Percentiles rank a stretch among this genome's conserved stretches.
Evolutionary conservation across 2,113 vertebrate species (phyloP).

Genomic region (Antigone vipio): DNA sequence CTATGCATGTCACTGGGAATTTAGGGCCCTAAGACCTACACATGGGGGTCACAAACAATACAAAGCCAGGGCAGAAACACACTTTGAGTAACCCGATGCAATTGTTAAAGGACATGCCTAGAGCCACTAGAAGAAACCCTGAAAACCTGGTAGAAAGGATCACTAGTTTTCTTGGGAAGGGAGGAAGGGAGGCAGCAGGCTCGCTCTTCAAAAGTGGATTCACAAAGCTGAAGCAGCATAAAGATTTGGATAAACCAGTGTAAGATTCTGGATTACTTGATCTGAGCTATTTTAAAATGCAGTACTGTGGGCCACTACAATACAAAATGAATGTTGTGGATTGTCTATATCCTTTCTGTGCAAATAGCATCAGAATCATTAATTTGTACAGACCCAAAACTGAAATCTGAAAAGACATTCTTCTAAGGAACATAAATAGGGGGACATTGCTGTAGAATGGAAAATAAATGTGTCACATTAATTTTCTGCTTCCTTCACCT

Average conservation of each 20-base stretch:
- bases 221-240: not conserved
- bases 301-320: not conserved
- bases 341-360: not conserved
- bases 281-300: not conserved
- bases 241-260: not conserved
- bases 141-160: not conserved
- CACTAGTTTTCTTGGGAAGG: not conserved
- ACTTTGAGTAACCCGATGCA: not conserved
- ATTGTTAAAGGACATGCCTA: not conserved
- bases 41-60: fast-evolving
- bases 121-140: not conserved
- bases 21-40: not conserved
- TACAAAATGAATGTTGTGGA: not conserved
- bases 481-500: conserved; percentile 35
- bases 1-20: not conserved
- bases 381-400: not conserved
- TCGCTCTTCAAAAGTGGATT: not conserved
- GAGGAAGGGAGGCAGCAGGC: too few species aligned
- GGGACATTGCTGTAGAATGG: not conserved
- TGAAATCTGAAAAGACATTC: not conserved
- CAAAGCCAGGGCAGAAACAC: not conserved
- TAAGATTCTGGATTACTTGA: not conserved
- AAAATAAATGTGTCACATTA: not conserved
- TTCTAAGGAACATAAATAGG: not conserved
- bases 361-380: not conserved